A percentile compares a stretch with the other conserved stretches of the same genome.
phyloP scores from a whole-genome alignment of 2,888 invertebrate species.

The Euplagia quadripunctaria region DNA sequence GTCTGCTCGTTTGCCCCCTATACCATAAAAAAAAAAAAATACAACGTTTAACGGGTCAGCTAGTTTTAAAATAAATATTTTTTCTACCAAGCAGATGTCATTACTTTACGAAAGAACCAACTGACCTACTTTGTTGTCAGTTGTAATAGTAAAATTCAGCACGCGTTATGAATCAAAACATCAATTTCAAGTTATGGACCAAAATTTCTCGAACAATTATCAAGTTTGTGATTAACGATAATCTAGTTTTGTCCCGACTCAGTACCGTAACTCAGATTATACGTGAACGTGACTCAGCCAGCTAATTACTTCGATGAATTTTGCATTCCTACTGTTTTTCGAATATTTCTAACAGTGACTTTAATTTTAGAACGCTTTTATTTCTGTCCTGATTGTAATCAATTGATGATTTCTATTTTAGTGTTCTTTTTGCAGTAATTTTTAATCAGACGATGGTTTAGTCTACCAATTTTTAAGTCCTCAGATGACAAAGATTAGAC shows the following conservation, averaged over 20 bases:
- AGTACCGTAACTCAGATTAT: constrained; percentile 25
- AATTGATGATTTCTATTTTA: not conserved
- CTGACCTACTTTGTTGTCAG: not conserved
- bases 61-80: not conserved
- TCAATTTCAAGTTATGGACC: constrained; percentile 15
- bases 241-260: constrained; percentile 25
- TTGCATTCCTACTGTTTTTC: constrained; percentile 8
- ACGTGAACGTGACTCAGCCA: constrained; percentile 35
- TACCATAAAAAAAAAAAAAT: too few relatives aligned
- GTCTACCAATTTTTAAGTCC: too few relatives aligned
- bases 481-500: too few relatives aligned
- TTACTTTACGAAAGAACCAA: not conserved
- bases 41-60: not conserved
- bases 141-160: not conserved
- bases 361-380: not conserved
- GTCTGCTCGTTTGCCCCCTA: too few relatives aligned
- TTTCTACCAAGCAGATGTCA: not conserved
- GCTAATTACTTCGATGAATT: constrained; percentile 23
- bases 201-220: constrained; percentile 19
- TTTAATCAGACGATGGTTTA: too few relatives aligned
- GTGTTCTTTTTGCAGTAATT: not conserved
- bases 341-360: not conserved
- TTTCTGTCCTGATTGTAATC: not conserved
- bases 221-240: constrained; percentile 31
- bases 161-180: constrained; percentile 5